Evolutionary conservation across 2,797 vertebrate species (phyloP).

Genomic region (Chrosomus eos): DNA sequence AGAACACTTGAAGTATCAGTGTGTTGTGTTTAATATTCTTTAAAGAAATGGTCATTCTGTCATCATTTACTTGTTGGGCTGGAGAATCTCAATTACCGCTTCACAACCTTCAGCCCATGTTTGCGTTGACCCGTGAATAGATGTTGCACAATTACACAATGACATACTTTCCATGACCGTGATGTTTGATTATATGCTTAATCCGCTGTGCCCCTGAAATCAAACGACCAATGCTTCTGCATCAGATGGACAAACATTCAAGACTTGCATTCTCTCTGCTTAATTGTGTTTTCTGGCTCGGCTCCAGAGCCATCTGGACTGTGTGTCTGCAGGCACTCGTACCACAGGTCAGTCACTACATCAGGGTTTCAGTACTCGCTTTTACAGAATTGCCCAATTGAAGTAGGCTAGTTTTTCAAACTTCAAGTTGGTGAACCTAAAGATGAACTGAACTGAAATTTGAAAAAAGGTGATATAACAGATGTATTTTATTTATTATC

Average conservation of each 20-base stretch:
- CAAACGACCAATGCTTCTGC: background rate
- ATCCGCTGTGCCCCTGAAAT: constrained; percentile 1
- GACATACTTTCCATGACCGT: constrained; percentile 29
- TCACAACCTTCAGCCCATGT: background rate
- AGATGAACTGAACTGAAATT: too few species aligned
- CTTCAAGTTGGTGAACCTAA: background rate
- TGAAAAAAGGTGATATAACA: too few species aligned
- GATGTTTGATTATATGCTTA: constrained; percentile 37
- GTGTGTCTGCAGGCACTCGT: background rate
- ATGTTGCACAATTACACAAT: background rate
- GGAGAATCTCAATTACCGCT: background rate
- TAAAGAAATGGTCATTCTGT: too few species aligned
- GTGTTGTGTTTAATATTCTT: too few species aligned
- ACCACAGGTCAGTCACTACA: background rate
- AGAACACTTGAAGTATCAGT: too few species aligned
- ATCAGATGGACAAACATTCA: background rate
- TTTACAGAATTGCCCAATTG: background rate
- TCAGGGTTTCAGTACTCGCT: background rate
- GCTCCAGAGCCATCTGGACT: background rate
- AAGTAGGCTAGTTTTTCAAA: background rate
- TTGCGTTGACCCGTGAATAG: background rate
- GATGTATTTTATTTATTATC: too few species aligned
- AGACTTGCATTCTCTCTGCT: constrained; percentile 4
- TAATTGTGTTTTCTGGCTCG: background rate
- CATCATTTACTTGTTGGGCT: background rate